phyloP scores from a whole-genome alignment of 2,888 invertebrate species.

The Cerceris ruficornis region DNA sequence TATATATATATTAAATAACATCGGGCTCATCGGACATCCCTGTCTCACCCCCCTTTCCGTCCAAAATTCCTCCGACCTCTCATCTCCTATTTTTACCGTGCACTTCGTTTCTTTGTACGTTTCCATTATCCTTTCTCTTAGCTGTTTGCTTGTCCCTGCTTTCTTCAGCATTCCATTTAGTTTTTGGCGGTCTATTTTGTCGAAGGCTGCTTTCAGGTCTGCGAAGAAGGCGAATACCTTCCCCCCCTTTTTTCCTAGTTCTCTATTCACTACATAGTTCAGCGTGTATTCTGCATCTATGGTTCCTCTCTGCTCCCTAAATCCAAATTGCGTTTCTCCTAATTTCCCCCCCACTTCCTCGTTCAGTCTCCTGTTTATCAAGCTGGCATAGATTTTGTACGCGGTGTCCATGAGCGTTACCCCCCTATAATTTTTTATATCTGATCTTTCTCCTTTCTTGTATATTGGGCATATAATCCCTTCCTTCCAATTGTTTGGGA shows the following conservation, averaged over 20 bases:
- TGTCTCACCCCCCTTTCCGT: slow-evolving; percentile 2
- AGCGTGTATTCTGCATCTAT: not conserved
- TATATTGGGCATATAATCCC: too few relatives aligned
- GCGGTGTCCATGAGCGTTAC: not conserved
- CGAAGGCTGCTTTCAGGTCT: not conserved
- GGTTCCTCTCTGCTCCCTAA: too few relatives aligned
- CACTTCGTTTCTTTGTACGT: not conserved
- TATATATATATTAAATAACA: not conserved
- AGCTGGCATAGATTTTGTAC: not conserved
- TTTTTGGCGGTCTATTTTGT: not conserved
- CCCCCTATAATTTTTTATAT: slow-evolving; percentile 1
- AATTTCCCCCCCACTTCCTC: not conserved
- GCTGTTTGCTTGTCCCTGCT: too few relatives aligned
- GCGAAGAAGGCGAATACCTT: not conserved
- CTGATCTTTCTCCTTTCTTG: not conserved
- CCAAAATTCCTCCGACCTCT: slow-evolving; percentile 1
- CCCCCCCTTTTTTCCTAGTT: slow-evolving; percentile 1
- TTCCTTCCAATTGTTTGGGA: too few relatives aligned
- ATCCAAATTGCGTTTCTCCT: not conserved
- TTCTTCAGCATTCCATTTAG: too few relatives aligned
- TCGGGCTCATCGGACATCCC: slow-evolving; percentile 4
- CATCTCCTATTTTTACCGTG: not conserved
- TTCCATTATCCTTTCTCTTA: not conserved
- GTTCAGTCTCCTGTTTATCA: not conserved
- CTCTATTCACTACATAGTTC: not conserved